Conservation (phyloP, 2,888 invertebrate species). For the Hemaris fuciformis region DNA sequence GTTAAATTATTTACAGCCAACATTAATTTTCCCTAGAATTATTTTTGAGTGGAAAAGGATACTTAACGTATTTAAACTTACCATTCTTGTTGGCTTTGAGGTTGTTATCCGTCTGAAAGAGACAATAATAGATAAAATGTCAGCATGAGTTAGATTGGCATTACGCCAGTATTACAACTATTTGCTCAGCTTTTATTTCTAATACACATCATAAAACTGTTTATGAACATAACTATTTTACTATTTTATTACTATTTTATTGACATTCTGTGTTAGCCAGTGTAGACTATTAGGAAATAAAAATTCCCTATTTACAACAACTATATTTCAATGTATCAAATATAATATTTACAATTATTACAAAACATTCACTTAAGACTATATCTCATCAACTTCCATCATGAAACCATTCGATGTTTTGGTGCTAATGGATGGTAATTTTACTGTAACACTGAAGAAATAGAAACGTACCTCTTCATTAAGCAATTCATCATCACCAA, state of each 20-base stretch:
- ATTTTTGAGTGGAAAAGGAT: background rate
- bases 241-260: too few relatives aligned
- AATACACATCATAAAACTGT: constrained; percentile 21
- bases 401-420: constrained; percentile 56
- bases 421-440: constrained; percentile 48
- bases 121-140: constrained; percentile 28
- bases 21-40: background rate
- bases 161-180: constrained; percentile 36
- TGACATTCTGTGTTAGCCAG: constrained; percentile 33
- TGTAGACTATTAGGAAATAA: constrained; percentile 49
- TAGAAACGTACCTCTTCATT: constrained; percentile 87
- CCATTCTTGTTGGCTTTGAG: constrained; percentile 76
- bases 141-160: constrained; percentile 37
- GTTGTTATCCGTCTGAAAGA: constrained; percentile 81
- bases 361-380: constrained; percentile 11
- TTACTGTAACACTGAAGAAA: constrained; percentile 72
- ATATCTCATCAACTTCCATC: constrained; percentile 67
- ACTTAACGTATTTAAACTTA: constrained; percentile 52
- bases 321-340: constrained; percentile 26
- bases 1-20: background rate
- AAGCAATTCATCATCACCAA: constrained; percentile 90
- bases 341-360: constrained; percentile 16
- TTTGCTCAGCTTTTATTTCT: constrained; percentile 19
- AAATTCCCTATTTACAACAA: constrained; percentile 28
- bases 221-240: constrained; percentile 16